These are phyloP conservation scores for Psilopsiagon aymara DNA, from an alignment of 2,113 vertebrate genomes.

Conservation along the genomic window DNA sequence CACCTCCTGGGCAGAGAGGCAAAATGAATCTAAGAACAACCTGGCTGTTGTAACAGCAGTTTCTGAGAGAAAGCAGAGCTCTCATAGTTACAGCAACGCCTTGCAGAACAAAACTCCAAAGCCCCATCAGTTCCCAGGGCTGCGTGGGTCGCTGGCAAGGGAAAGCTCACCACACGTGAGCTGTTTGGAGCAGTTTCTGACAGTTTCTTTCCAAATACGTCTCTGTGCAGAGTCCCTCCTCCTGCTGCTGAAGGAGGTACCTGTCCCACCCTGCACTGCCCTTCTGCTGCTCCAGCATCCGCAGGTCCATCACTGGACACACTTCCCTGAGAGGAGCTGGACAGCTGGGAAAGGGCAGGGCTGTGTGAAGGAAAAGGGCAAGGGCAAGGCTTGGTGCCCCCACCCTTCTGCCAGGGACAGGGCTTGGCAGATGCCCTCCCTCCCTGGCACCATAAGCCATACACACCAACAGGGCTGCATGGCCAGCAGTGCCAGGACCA, in stretches of 20 bases:
- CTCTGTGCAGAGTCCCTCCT: background rate
- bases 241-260: background rate
- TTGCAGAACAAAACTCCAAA: background rate
- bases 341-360: background rate
- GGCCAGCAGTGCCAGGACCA: rapidly evolving
- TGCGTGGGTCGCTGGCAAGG: background rate
- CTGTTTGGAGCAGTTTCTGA: background rate
- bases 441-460: background rate
- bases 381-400: background rate
- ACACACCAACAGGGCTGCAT: rapidly evolving
- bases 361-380: background rate
- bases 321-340: background rate
- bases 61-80: background rate
- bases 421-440: background rate
- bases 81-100: background rate
- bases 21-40: background rate
- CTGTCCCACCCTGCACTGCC: background rate
- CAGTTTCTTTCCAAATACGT: background rate
- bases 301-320: background rate
- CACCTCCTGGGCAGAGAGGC: rapidly evolving
- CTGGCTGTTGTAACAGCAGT: background rate
- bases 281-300: background rate
- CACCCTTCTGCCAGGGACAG: background rate
- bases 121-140: background rate
- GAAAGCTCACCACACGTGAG: background rate